A percentile compares a stretch with the other conserved stretches of the same genome.
Evolutionary conservation across 2,113 vertebrate species (phyloP).

Genomic region (Fulmarus glacialis): DNA sequence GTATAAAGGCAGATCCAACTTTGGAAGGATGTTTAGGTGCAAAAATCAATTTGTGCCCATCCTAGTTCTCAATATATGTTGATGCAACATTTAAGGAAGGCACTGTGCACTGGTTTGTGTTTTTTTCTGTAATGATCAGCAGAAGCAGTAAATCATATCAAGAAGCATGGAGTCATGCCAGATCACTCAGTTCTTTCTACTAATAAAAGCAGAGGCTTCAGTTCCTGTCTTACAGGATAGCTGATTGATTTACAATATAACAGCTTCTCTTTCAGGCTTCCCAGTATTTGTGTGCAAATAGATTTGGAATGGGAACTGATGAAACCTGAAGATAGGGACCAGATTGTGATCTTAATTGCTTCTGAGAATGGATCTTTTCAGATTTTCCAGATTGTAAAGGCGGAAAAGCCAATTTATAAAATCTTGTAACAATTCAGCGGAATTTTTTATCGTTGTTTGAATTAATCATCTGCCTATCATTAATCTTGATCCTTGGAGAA

Average conservation of each 20-base stretch:
- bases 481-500: conserved; percentile 28
- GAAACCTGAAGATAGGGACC: conserved; percentile 6
- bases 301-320: conserved; percentile 39
- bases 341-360: conserved; percentile 55
- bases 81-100: background rate
- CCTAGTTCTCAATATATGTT: background rate
- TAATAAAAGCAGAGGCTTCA: conserved; percentile 40
- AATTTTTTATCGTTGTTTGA: conserved; percentile 6
- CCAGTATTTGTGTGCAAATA: conserved; percentile 36
- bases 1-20: background rate
- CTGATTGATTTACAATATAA: conserved; percentile 59
- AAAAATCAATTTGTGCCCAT: background rate
- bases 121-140: background rate
- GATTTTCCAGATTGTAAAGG: conserved; percentile 8
- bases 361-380: conserved; percentile 25
- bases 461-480: conserved; percentile 44
- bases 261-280: conserved; percentile 53
- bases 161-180: conserved; percentile 39
- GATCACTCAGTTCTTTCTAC: conserved; percentile 53
- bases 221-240: conserved; percentile 38
- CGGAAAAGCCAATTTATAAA: conserved; percentile 43
- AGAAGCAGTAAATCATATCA: conserved; percentile 39
- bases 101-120: background rate
- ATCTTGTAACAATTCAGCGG: conserved; percentile 10
- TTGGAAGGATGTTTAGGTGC: background rate